Conservation (phyloP, 2,888 invertebrate genomes). For the Vandiemenella viatica region DNA sequence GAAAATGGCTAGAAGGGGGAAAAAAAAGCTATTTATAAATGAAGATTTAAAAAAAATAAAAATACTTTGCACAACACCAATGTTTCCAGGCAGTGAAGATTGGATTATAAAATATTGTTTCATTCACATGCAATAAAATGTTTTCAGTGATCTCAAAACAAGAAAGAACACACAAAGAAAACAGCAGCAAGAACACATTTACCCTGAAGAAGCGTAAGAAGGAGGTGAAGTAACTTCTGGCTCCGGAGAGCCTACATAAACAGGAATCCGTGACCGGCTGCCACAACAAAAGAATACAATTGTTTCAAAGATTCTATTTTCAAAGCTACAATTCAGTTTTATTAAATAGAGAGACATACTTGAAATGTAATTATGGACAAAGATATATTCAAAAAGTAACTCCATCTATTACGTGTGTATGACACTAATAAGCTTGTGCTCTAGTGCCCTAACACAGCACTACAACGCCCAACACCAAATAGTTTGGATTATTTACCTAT, state of each 20-base stretch:
- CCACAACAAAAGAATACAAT: constrained; percentile 15
- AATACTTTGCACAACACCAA: not conserved
- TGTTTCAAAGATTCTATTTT: too few species aligned
- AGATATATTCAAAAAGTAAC: too few species aligned
- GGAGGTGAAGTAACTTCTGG: constrained; percentile 14
- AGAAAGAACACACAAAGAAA: not conserved
- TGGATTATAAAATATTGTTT: not conserved
- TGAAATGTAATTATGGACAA: too few species aligned
- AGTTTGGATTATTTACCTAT: constrained; percentile 47
- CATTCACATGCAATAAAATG: not conserved
- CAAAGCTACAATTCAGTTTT: too few species aligned
- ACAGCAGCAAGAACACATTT: not conserved
- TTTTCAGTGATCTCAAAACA: not conserved
- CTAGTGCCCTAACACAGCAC: too few species aligned
- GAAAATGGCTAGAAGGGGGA: too few species aligned
- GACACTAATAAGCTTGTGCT: too few species aligned
- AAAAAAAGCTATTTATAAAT: not conserved
- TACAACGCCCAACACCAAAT: not conserved
- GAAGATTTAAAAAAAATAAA: not conserved
- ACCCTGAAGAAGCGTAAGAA: constrained; percentile 12
- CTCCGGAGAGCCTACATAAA: constrained; percentile 41
- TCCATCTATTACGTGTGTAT: too few species aligned
- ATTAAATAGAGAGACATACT: too few species aligned
- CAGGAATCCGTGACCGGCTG: constrained; percentile 56
- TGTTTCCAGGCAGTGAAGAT: too few species aligned